These are phyloP conservation scores for Chirona hameri DNA, from an alignment of 2,888 invertebrate genomes.

Conservation along the genomic window DNA sequence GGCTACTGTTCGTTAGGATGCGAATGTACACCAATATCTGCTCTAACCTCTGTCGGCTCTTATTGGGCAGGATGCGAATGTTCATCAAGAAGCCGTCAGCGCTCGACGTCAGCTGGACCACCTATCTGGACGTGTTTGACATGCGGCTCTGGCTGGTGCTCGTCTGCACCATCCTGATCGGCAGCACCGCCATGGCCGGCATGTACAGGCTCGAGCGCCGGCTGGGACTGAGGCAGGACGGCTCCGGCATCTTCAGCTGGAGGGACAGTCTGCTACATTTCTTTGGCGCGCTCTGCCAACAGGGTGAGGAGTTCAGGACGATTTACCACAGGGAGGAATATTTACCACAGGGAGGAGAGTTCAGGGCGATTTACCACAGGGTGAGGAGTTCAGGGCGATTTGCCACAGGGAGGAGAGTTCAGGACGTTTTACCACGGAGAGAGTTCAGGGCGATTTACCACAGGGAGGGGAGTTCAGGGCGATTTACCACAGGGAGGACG, in stretches of 20 bases:
- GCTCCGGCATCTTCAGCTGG: neutral
- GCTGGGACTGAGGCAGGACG: neutral
- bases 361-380: no score
- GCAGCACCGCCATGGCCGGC: neutral
- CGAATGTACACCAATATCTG: neutral
- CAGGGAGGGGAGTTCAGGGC: no score
- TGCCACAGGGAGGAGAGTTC: no score
- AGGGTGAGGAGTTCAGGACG: neutral
- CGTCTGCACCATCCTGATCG: neutral
- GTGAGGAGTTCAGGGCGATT: neutral
- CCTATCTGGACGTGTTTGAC: conserved; percentile 25
- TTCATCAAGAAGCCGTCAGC: neutral
- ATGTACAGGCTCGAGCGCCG: conserved; percentile 2
- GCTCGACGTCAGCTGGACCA: conserved; percentile 23
- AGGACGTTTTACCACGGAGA: no score
- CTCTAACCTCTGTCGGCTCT: neutral
- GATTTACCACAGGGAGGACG: no score
- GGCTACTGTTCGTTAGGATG: no score
- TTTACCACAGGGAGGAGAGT: no score
- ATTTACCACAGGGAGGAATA: neutral
- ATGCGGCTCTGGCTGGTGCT: neutral
- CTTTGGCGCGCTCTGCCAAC: neutral
- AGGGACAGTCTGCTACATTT: neutral
- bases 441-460: neutral
- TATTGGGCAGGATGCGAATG: neutral